phyloP scores from a whole-genome alignment of 1,140 invertebrate genomes.

The Bombus confusus region DNA sequence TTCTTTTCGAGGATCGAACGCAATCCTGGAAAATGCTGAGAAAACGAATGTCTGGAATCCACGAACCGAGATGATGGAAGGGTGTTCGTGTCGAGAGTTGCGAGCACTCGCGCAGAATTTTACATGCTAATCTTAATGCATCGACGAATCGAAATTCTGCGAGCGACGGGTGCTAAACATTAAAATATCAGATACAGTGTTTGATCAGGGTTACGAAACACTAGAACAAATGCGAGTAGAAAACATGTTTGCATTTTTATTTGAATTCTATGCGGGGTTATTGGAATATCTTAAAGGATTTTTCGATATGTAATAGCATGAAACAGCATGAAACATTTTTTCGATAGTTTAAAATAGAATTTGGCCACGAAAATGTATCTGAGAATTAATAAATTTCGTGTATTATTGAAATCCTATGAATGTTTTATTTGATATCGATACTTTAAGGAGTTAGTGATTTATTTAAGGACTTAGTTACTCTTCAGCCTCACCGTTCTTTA shows the following conservation, averaged over 20 bases:
- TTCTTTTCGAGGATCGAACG: constrained; percentile 49
- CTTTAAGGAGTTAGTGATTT: neutral
- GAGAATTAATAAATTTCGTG: neutral
- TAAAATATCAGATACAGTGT: neutral
- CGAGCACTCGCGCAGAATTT: neutral
- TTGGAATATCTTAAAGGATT: neutral
- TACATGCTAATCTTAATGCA: neutral
- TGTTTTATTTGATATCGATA: neutral
- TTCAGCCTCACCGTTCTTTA: neutral
- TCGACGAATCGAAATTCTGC: neutral
- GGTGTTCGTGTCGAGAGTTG: neutral
- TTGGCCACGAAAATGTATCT: neutral
- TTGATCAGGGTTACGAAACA: neutral
- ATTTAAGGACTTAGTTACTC: neutral
- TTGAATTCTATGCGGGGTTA: neutral
- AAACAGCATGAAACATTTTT: neutral
- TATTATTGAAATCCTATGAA: neutral
- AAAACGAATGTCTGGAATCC: constrained; percentile 1
- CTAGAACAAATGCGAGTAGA: neutral
- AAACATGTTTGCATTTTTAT: neutral
- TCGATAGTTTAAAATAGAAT: too few relatives aligned
- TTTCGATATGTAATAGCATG: too few relatives aligned
- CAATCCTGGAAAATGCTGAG: constrained; percentile 52
- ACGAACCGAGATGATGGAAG: neutral
- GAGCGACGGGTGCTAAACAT: neutral